Evolutionary conservation across 2,888 invertebrate species (phyloP).

Genomic region (Diogma glabrata): DNA sequence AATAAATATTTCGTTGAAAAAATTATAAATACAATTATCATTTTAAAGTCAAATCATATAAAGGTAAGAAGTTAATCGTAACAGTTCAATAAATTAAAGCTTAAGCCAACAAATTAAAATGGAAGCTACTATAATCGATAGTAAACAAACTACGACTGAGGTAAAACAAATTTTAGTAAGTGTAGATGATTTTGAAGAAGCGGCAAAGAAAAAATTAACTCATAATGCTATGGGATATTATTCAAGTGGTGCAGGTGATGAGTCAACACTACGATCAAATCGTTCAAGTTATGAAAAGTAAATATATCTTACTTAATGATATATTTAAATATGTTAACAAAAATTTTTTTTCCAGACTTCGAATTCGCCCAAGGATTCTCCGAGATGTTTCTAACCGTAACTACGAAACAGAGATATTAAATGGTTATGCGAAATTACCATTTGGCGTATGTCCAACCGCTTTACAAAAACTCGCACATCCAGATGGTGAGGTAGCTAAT

Average conservation of each 20-base stretch:
- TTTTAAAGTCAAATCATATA: too few species aligned
- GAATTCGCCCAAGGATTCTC: conserved; percentile 69
- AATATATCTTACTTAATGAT: too few species aligned
- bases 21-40: too few species aligned
- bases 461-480: conserved; percentile 85
- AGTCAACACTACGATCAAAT: conserved; percentile 62
- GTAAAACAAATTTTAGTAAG: too few species aligned
- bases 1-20: too few species aligned
- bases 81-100: too few species aligned
- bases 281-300: conserved; percentile 56
- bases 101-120: too few species aligned
- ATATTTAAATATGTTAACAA: too few species aligned
- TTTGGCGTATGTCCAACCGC: conserved; percentile 79
- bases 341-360: too few species aligned
- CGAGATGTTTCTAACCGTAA: conserved; percentile 57
- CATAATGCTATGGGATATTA: conserved; percentile 71
- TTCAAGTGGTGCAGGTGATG: conserved; percentile 71
- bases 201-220: conserved; percentile 52
- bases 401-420: conserved; percentile 49
- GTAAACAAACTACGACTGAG: too few species aligned
- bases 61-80: too few species aligned
- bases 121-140: too few species aligned
- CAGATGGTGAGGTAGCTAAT: conserved; percentile 76
- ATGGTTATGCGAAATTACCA: conserved; percentile 55
- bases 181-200: conserved; percentile 63